A percentile compares a stretch with the other conserved stretches of the same genome.
phyloP scores from a whole-genome alignment of 2,888 invertebrate species.

The Acanthosepion lycidas region DNA sequence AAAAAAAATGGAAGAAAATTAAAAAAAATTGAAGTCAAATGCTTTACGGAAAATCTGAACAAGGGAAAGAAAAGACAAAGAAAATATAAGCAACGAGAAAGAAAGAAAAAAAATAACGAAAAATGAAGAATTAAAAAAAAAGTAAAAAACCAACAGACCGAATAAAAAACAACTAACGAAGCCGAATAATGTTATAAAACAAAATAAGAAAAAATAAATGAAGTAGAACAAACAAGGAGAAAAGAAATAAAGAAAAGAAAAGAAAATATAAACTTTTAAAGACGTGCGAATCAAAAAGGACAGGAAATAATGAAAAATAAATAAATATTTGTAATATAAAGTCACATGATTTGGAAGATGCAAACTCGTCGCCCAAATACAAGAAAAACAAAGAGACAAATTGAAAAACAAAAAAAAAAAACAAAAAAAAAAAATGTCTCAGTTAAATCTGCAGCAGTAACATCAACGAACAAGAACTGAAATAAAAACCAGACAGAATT shows the following conservation, averaged over 20 bases:
- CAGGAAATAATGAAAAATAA: background rate
- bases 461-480: background rate
- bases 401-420: too few species aligned
- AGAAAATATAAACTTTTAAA: background rate
- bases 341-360: too few species aligned
- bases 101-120: background rate
- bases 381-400: too few species aligned
- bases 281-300: background rate
- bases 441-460: background rate
- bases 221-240: background rate
- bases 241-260: rapidly evolving
- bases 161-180: background rate
- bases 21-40: too few species aligned
- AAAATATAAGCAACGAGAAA: background rate
- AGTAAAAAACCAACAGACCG: too few species aligned
- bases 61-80: too few species aligned
- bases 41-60: too few species aligned
- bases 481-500: background rate
- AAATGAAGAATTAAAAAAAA: background rate
- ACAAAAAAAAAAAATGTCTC: too few species aligned
- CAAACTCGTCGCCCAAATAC: too few species aligned
- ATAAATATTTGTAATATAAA: background rate
- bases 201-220: background rate
- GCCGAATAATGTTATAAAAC: too few species aligned
- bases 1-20: too few species aligned